Conservation (phyloP, 2,113 vertebrate genomes). For the Phylloscopus trochilus region DNA sequence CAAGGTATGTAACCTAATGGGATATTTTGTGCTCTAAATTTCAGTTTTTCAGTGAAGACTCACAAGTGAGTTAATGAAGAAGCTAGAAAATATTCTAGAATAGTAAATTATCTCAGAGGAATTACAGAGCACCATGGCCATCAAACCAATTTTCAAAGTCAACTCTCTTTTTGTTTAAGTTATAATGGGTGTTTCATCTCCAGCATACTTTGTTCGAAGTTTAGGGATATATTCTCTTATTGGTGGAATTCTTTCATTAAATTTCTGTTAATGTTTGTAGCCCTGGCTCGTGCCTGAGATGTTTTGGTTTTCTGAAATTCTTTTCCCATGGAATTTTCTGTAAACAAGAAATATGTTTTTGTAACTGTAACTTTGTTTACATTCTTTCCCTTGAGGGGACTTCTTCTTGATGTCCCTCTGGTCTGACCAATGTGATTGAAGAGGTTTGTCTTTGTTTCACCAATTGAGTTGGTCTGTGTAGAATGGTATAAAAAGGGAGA, state of each 20-base stretch:
- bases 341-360: too few relatives aligned
- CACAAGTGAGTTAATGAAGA: neutral
- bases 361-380: too few relatives aligned
- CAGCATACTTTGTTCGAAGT: neutral
- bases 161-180: neutral
- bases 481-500: too few relatives aligned
- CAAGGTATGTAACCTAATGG: neutral
- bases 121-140: neutral
- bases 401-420: too few relatives aligned
- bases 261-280: neutral
- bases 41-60: neutral
- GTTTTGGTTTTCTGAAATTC: too few relatives aligned
- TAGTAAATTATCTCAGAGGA: neutral
- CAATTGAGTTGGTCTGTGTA: too few relatives aligned
- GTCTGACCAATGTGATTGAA: too few relatives aligned
- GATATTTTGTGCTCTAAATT: neutral
- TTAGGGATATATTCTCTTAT: neutral
- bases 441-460: too few relatives aligned
- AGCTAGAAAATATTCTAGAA: neutral
- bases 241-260: neutral
- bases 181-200: neutral
- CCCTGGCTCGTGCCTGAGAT: too few relatives aligned
- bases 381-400: too few relatives aligned
- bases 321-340: too few relatives aligned
- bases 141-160: neutral